phyloP scores from a whole-genome alignment of 2,888 invertebrate genomes.

The Diloba caeruleocephala region DNA sequence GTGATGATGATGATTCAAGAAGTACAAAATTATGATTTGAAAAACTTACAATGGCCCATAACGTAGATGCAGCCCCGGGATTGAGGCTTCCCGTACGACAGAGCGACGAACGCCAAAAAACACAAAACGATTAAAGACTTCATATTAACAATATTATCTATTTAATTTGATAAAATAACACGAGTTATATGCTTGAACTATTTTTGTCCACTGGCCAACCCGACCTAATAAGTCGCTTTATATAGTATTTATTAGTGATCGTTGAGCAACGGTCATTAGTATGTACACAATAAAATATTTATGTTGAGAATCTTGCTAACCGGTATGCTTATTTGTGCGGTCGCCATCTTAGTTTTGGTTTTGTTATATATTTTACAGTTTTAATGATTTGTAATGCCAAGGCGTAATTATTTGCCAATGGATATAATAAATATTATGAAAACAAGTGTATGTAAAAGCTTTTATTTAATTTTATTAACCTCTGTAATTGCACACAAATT shows the following conservation, averaged over 20 bases:
- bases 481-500: too few species aligned
- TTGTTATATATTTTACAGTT: background rate
- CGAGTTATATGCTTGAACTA: slow-evolving; percentile 17
- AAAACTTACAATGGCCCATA: slow-evolving; percentile 57
- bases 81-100: slow-evolving; percentile 48
- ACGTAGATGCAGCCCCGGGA: slow-evolving; percentile 67
- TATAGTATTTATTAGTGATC: too few species aligned
- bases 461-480: too few species aligned
- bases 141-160: slow-evolving; percentile 47
- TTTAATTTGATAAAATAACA: slow-evolving; percentile 20
- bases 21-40: too few species aligned
- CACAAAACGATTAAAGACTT: slow-evolving; percentile 42
- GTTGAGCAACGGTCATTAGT: slow-evolving; percentile 2
- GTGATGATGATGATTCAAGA: too few species aligned
- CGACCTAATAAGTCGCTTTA: slow-evolving; percentile 23
- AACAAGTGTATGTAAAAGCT: too few species aligned
- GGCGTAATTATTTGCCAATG: too few species aligned
- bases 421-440: too few species aligned
- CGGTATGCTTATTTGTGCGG: slow-evolving; percentile 5
- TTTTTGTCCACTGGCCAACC: slow-evolving; percentile 19
- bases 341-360: slow-evolving; percentile 20
- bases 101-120: slow-evolving; percentile 36
- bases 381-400: too few species aligned
- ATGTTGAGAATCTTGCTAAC: slow-evolving; percentile 16
- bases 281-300: slow-evolving; percentile 10